Conservation (phyloP, 1,140 invertebrate species). For the Drosophila ercepeae region DNA sequence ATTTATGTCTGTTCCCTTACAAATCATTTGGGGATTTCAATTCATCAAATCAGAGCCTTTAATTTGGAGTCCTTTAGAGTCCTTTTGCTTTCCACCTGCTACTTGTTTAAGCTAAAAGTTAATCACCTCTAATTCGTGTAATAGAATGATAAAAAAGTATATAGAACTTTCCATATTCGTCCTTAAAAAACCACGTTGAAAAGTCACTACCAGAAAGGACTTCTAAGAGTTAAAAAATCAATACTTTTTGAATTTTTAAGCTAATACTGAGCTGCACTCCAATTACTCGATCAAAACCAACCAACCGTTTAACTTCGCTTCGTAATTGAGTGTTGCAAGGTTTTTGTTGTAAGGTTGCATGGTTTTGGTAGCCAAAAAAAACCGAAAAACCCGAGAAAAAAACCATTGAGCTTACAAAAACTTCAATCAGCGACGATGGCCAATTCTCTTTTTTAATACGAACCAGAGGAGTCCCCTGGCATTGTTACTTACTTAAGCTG, state of each 20-base stretch:
- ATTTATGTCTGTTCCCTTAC: constrained; percentile 21
- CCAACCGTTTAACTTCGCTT: constrained; percentile 10
- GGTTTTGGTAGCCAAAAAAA: constrained; percentile 12
- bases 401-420: constrained; percentile 3
- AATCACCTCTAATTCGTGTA: no score
- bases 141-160: no score
- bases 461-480: constrained; percentile 7
- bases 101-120: no score
- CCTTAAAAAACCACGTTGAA: no score
- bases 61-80: no score
- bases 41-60: neutral
- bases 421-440: constrained; percentile 16
- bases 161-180: no score
- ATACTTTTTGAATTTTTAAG: neutral
- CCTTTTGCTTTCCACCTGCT: no score
- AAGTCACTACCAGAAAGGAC: no score
- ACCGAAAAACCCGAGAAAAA: constrained; percentile 8
- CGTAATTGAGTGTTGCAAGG: constrained; percentile 29
- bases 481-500: constrained; percentile 23
- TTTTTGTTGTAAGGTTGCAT: no score
- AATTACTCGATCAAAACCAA: constrained; percentile 12
- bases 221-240: neutral
- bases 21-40: constrained; percentile 2
- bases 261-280: neutral
- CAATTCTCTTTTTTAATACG: constrained; percentile 24